Conservation (phyloP, 2,888 invertebrate species). For the Habroteleia sp. region DNA sequence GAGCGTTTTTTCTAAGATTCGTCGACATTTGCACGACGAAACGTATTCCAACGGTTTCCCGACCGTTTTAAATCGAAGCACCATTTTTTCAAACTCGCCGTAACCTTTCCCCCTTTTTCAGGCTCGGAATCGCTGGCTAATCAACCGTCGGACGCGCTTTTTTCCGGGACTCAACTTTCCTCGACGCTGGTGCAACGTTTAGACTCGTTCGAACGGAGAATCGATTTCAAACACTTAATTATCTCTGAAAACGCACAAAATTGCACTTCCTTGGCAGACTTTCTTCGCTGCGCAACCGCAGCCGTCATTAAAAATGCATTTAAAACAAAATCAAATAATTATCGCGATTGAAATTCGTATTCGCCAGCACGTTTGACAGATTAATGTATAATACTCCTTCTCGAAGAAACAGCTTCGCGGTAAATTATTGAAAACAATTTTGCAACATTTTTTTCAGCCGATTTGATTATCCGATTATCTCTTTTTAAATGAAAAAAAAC, state of each 20-base stretch:
- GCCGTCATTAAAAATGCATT: constrained; percentile 32
- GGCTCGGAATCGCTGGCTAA: constrained; percentile 10
- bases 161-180: constrained; percentile 5
- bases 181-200: neutral
- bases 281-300: constrained; percentile 1
- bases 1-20: too few relatives aligned
- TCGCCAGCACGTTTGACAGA: too few relatives aligned
- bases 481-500: too few relatives aligned
- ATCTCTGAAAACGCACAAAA: constrained; percentile 17
- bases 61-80: too few relatives aligned
- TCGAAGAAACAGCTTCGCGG: too few relatives aligned
- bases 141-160: constrained; percentile 23
- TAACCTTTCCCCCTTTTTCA: neutral
- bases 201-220: constrained; percentile 6
- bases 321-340: constrained; percentile 9
- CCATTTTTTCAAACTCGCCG: neutral
- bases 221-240: constrained; percentile 18
- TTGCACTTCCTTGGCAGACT: constrained; percentile 13
- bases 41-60: too few relatives aligned
- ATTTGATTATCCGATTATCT: too few relatives aligned
- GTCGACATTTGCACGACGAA: too few relatives aligned
- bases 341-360: too few relatives aligned
- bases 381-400: too few relatives aligned
- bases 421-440: too few relatives aligned
- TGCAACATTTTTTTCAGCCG: too few relatives aligned